A percentile compares a stretch with the other conserved stretches of the same genome.
Evolutionary conservation across 1,140 invertebrate genomes (phyloP).

Genomic region (Chironomus tepperi): DNA sequence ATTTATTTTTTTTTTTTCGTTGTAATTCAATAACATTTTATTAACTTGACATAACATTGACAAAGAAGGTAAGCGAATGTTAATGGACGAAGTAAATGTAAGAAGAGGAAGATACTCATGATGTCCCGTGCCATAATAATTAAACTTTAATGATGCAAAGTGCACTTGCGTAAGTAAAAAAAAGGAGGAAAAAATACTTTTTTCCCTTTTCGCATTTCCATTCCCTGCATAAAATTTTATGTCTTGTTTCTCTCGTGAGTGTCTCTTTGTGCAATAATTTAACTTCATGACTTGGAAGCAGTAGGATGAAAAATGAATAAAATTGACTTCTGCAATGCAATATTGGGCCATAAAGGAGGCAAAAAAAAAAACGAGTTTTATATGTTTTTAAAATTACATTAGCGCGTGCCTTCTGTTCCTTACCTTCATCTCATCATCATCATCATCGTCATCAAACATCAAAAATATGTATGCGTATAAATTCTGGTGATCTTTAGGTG

Average conservation of each 20-base stretch:
- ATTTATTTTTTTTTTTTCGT: not conserved
- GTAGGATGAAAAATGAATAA: not conserved
- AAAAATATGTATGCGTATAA: not conserved
- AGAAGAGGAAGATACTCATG: not conserved
- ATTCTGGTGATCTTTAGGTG: slow-evolving; percentile 2
- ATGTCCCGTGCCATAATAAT: slow-evolving; percentile 16
- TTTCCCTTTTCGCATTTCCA: not conserved
- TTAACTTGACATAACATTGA: not conserved
- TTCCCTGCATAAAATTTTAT: slow-evolving; percentile 13
- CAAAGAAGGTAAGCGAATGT: not conserved
- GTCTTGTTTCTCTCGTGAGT: not conserved
- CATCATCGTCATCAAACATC: not conserved
- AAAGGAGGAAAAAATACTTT: no score
- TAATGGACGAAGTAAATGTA: no score
- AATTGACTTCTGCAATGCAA: slow-evolving; percentile 4
- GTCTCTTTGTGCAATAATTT: no score
- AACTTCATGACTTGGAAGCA: no score
- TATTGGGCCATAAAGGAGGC: not conserved
- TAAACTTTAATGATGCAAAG: slow-evolving; percentile 19
- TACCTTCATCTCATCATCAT: not conserved
- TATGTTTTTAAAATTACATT: not conserved
- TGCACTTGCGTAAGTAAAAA: not conserved
- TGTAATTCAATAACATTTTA: slow-evolving; percentile 15
- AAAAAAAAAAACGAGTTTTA: not conserved
- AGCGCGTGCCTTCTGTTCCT: slow-evolving; percentile 22